Percentiles rank a stretch among this genome's conserved stretches.
These are phyloP conservation scores for Phylloscopus collybita DNA, from an alignment of 2,797 vertebrate genomes.

Conservation along the genomic window DNA sequence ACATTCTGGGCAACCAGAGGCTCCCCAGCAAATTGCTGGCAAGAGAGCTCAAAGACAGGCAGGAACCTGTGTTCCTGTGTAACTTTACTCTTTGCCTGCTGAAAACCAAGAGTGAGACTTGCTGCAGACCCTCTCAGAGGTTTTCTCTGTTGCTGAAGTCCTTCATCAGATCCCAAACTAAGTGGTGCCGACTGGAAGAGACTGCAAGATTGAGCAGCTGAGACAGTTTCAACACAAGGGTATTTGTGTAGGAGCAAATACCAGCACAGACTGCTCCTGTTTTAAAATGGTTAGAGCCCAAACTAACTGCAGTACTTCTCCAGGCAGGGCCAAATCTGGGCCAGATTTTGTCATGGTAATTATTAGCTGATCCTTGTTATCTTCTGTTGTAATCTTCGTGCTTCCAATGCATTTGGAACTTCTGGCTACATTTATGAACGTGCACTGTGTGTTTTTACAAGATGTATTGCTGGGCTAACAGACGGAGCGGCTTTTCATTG, in stretches of 20 bases:
- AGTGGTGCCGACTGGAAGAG: not conserved
- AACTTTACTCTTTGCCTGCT: not conserved
- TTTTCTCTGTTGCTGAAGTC: not conserved
- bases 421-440: slow-evolving; percentile 10
- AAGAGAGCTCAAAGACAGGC: not conserved
- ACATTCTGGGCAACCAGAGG: not conserved
- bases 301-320: not conserved
- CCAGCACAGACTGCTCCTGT: not conserved
- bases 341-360: not conserved
- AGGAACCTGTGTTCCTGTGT: not conserved
- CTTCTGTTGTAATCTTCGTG: not conserved
- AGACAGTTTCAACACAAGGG: not conserved
- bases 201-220: not conserved
- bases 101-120: not conserved
- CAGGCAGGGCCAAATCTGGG: not conserved
- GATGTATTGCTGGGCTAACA: not conserved
- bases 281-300: not conserved
- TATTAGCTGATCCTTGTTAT: not conserved
- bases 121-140: not conserved
- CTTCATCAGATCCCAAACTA: not conserved
- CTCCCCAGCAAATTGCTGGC: not conserved
- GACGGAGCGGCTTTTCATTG: slow-evolving; percentile 8
- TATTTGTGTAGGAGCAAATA: not conserved
- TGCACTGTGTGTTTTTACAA: not conserved
- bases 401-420: not conserved